Evolutionary conservation across 2,113 vertebrate species (phyloP).

Genomic region (Xiphias gladius): DNA sequence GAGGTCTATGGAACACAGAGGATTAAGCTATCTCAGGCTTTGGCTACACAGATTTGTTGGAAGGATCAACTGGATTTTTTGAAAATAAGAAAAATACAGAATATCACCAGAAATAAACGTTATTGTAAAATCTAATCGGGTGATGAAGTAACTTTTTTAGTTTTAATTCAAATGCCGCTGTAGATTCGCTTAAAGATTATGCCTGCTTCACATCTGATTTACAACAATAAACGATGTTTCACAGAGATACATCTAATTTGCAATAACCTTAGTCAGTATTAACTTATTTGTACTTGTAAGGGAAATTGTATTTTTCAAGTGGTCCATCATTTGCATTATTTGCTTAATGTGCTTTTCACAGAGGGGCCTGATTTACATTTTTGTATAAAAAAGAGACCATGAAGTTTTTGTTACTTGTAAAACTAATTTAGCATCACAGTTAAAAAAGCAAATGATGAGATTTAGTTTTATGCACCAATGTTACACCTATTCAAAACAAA

Average conservation of each 20-base stretch:
- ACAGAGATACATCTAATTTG: not conserved
- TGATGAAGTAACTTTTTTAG: not conserved
- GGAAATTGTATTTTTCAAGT: not conserved
- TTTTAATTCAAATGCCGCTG: slow-evolving; percentile 1
- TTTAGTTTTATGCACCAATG: no score
- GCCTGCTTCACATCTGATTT: not conserved
- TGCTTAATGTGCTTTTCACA: not conserved
- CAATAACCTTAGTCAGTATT: not conserved
- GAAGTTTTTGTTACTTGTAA: not conserved
- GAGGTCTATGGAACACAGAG: not conserved
- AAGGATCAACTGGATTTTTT: not conserved
- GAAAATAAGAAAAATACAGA: not conserved
- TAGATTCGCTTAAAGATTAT: not conserved
- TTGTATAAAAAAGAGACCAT: no score
- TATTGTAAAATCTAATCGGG: not conserved
- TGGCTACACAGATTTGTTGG: not conserved
- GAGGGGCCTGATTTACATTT: not conserved
- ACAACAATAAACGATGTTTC: not conserved
- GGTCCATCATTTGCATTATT: not conserved
- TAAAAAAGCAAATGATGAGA: not conserved
- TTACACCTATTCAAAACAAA: no score
- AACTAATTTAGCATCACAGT: not conserved
- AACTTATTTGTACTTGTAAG: not conserved
- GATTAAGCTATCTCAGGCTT: not conserved
- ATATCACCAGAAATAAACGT: not conserved